Conservation (phyloP, 2,797 vertebrate genomes). For the Phoeniculus purpureus region DNA sequence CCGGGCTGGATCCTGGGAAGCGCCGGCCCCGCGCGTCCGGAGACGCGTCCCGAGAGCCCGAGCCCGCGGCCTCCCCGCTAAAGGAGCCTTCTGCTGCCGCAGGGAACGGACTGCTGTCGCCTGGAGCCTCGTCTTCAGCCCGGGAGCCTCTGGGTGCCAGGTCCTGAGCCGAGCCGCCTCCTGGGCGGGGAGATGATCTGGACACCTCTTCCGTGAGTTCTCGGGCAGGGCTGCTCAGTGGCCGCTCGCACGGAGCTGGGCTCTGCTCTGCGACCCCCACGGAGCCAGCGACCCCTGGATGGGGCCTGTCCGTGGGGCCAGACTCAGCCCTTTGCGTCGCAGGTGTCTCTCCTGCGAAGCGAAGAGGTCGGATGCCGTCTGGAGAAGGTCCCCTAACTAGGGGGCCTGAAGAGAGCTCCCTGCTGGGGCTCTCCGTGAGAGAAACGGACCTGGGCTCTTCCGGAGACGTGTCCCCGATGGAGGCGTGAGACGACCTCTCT, state of each 20-base stretch:
- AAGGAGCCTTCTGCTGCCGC: constrained; percentile 48
- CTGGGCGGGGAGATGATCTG: constrained; percentile 39
- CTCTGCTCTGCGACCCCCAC: constrained; percentile 53
- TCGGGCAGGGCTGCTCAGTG: neutral
- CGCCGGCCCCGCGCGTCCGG: constrained; percentile 15
- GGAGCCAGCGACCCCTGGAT: constrained; percentile 3
- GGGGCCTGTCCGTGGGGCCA: neutral
- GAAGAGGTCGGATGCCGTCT: constrained; percentile 34
- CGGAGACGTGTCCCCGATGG: constrained; percentile 65
- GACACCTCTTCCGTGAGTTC: neutral
- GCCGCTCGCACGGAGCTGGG: constrained; percentile 48
- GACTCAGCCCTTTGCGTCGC: neutral
- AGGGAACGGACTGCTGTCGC: constrained; percentile 56
- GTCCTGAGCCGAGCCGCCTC: constrained; percentile 21
- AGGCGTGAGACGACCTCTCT: constrained; percentile 57
- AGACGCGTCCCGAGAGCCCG: constrained; percentile 30
- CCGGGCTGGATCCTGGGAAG: constrained; percentile 22
- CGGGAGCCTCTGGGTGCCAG: neutral
- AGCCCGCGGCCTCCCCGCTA: constrained; percentile 7
- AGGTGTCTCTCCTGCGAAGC: constrained; percentile 17
- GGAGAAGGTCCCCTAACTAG: constrained; percentile 69
- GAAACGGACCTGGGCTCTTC: constrained; percentile 71
- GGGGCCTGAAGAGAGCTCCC: constrained; percentile 69
- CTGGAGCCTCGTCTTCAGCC: constrained; percentile 38
- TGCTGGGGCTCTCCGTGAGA: constrained; percentile 73